Percentiles rank a stretch among this genome's conserved stretches.
Conservation (phyloP, 2,888 invertebrate genomes). For the Eledone cirrhosa region DNA sequence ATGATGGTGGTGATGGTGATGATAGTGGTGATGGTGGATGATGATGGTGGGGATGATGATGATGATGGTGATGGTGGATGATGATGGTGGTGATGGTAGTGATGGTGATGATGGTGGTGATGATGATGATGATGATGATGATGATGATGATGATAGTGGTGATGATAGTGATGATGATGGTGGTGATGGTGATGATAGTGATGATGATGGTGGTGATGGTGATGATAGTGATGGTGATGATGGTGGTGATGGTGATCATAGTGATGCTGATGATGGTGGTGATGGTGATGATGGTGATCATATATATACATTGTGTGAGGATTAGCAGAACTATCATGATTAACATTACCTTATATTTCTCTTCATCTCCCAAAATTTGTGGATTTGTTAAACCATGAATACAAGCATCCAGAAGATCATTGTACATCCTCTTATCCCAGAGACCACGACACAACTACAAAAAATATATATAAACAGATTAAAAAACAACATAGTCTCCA, state of each 20-base stretch:
- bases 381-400: constrained; percentile 81
- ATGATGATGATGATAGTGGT: background rate
- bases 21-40: no score
- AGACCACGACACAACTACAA: constrained; percentile 71
- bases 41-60: no score
- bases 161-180: background rate
- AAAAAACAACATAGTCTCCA: no score
- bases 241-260: no score
- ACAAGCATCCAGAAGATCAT: constrained; percentile 78
- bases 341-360: constrained; percentile 68
- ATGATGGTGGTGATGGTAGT: no score
- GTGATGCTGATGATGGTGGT: background rate
- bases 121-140: background rate
- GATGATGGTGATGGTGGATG: no score
- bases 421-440: constrained; percentile 72
- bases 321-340: no score
- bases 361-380: constrained; percentile 70
- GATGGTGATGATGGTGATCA: background rate
- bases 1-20: no score
- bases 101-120: no score
- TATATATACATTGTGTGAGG: background rate
- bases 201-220: background rate
- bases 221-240: background rate
- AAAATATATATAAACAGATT: constrained; percentile 14
- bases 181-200: background rate